phyloP scores from a whole-genome alignment of 1,140 invertebrate genomes.

The Vollenhovia emeryi region DNA sequence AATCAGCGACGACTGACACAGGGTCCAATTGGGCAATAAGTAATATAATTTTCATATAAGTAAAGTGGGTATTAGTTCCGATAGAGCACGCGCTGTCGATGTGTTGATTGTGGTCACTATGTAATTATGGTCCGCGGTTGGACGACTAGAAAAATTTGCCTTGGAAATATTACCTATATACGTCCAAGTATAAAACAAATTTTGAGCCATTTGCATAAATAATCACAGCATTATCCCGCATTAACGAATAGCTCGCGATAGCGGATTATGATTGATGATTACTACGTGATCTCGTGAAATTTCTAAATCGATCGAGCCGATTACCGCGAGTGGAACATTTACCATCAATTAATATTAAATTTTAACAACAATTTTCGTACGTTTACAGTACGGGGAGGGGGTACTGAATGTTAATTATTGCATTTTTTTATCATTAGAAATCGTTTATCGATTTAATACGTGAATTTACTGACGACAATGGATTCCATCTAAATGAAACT shows the following conservation, averaged over 20 bases:
- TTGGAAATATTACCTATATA: conserved; percentile 21
- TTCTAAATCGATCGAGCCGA: neutral
- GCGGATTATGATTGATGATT: conserved; percentile 47
- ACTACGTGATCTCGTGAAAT: conserved; percentile 44
- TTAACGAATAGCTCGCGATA: conserved; percentile 20
- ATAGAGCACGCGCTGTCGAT: neutral
- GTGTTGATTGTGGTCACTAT: conserved; percentile 2
- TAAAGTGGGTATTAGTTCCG: neutral
- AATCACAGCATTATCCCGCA: conserved; percentile 33
- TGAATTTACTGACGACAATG: no score
- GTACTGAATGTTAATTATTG: no score
- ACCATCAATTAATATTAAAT: neutral
- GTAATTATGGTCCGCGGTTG: conserved; percentile 58
- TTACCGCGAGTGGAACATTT: no score
- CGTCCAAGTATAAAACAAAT: conserved; percentile 43
- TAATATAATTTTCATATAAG: conserved; percentile 53
- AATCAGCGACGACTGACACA: conserved; percentile 39
- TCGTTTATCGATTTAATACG: no score
- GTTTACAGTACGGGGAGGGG: no score
- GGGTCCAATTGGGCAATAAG: conserved; percentile 30
- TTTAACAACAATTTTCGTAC: neutral
- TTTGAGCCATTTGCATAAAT: conserved; percentile 57
- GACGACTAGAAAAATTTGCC: conserved; percentile 20
- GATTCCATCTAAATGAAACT: no score
- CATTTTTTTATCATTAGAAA: no score